A percentile compares a stretch with the other conserved stretches of the same genome.
These are phyloP conservation scores for Parnassius orleans DNA, from an alignment of 2,888 invertebrate species.

Conservation along the genomic window DNA sequence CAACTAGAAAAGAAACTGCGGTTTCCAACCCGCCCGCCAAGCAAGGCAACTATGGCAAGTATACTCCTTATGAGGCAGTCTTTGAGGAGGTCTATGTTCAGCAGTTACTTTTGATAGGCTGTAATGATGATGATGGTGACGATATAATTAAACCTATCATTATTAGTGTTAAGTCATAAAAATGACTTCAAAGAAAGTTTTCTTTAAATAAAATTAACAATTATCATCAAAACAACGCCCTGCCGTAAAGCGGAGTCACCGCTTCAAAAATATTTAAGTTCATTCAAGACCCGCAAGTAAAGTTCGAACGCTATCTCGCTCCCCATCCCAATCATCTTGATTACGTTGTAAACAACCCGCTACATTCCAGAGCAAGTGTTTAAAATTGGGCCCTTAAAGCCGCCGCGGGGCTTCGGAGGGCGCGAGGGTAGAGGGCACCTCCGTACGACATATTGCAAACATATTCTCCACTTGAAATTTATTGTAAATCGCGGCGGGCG, in stretches of 20 bases:
- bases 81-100: too few species aligned
- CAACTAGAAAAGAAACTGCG: too few species aligned
- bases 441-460: slow-evolving; percentile 70
- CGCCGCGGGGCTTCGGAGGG: slow-evolving; percentile 42
- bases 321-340: slow-evolving; percentile 48
- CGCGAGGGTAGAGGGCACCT: slow-evolving; percentile 46
- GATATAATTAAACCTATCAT: too few species aligned
- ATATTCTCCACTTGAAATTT: slow-evolving; percentile 77
- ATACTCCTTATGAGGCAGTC: too few species aligned
- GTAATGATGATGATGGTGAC: too few species aligned
- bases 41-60: too few species aligned
- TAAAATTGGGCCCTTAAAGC: slow-evolving; percentile 53
- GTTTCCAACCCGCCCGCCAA: too few species aligned
- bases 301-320: slow-evolving; percentile 8
- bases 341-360: slow-evolving; percentile 70
- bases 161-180: too few species aligned
- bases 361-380: slow-evolving; percentile 63
- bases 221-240: too few species aligned
- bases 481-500: slow-evolving; percentile 67
- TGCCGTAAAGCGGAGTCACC: neutral
- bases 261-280: slow-evolving; percentile 2
- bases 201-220: too few species aligned
- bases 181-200: too few species aligned
- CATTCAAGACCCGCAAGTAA: neutral
- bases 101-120: too few species aligned